A percentile compares a stretch with the other conserved stretches of the same genome.
Evolutionary conservation across 2,797 vertebrate species (phyloP).

Genomic region (Epinephelus malabaricus): DNA sequence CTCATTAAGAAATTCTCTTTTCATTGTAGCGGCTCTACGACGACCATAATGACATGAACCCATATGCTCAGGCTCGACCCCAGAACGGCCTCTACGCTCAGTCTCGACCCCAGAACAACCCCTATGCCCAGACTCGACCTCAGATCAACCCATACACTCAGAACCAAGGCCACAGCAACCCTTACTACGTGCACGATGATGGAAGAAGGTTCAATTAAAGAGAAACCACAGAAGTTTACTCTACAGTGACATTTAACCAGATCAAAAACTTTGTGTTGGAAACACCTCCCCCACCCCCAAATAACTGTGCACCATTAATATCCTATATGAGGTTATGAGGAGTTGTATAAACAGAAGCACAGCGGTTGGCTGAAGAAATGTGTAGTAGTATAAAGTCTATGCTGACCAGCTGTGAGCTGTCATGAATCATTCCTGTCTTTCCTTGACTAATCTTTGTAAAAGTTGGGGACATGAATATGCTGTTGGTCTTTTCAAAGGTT

Average conservation of each 20-base stretch:
- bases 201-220: slow-evolving; percentile 27
- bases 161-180: slow-evolving; percentile 60
- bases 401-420: slow-evolving; percentile 15
- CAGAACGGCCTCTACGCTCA: slow-evolving; percentile 5
- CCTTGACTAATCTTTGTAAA: background rate
- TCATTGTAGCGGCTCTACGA: slow-evolving; percentile 43
- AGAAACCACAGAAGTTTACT: background rate
- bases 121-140: slow-evolving; percentile 26
- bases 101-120: slow-evolving; percentile 10
- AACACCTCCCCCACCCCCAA: background rate
- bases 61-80: background rate
- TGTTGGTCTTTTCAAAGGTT: slow-evolving; percentile 2
- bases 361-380: background rate
- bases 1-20: slow-evolving; percentile 5
- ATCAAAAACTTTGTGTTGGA: slow-evolving; percentile 1
- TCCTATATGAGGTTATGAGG: background rate
- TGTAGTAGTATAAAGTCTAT: background rate
- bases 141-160: slow-evolving; percentile 44
- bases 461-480: background rate
- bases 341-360: background rate
- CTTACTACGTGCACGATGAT: slow-evolving; percentile 48
- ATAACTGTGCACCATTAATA: background rate
- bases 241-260: slow-evolving; percentile 10
- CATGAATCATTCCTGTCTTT: background rate
- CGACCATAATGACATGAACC: slow-evolving; percentile 18